Conservation (phyloP, 2,113 vertebrate species). For the Poeciliopsis occidentalis region DNA sequence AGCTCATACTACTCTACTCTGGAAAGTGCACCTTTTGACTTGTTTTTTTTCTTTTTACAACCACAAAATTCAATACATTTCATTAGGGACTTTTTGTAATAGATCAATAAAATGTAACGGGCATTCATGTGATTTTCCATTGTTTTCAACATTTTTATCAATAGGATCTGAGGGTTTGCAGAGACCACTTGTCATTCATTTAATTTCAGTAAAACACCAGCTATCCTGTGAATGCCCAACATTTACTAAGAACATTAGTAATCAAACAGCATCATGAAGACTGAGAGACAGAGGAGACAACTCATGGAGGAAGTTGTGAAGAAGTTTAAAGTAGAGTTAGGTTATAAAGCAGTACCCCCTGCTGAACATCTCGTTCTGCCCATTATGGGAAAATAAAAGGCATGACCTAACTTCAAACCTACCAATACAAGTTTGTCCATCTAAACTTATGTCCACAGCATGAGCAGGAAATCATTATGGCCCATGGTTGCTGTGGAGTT, state of each 20-base stretch:
- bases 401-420: too few relatives aligned
- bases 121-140: not conserved
- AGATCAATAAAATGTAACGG: not conserved
- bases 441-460: too few relatives aligned
- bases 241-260: too few relatives aligned
- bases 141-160: not conserved
- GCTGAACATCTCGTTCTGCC: not conserved
- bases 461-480: too few relatives aligned
- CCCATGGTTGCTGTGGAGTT: too few relatives aligned
- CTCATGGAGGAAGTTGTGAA: not conserved
- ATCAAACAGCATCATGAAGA: not conserved
- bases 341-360: not conserved
- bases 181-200: too few relatives aligned
- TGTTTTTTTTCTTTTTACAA: not conserved
- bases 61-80: not conserved
- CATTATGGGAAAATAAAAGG: not conserved
- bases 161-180: too few relatives aligned
- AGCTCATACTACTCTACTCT: not conserved
- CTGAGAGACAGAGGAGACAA: not conserved
- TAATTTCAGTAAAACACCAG: too few relatives aligned
- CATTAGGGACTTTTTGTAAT: not conserved
- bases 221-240: not conserved
- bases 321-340: not conserved
- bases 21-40: not conserved
- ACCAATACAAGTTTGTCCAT: too few relatives aligned